Base-by-base conservation (phyloP, 2,113 vertebrate species). In the Psilopogon haemacephalus region DNA sequence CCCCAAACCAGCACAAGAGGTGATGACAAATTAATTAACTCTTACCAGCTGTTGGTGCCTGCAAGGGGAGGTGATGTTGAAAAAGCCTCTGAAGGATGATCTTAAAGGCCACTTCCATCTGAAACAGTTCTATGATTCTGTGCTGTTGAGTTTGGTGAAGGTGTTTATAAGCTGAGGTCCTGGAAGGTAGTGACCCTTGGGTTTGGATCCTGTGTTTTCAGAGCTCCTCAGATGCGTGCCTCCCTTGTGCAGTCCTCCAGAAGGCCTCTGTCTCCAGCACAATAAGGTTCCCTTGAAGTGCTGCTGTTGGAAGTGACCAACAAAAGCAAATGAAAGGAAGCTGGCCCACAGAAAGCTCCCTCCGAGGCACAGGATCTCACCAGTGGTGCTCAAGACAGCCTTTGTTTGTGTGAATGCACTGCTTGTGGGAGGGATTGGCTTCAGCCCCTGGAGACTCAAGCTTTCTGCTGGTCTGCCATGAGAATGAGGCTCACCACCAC, bases 271-370 rank as follows among this genome's bases (percentile, higher is more conserved):
- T 69, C 78, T 90, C 74, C 87, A 77, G 89, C 87, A 91, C 82
- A 91, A 44, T 74, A 23, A 37, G 85, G 87, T 74, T 89, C 94
- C 64, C 82, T 89, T 93, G 74, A 56, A 92, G 89, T 80, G 75
- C 74, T 95, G 84, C 86, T 85, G 50, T 73, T 96, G 64, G 82
- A 87, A 95, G 56, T 64, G n/a, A 76, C 65, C 89, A 64, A 68
- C 78, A 89, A 89, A 91, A 83, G 87, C 28, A 48, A 84, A 88
- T 67, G 33, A 89, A 62, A 92, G 86, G 86, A 93, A 87, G 52
- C 72, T 87, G 0, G 0, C 60, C 42, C 38, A 5, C 38, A 63
- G 65, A 90, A 78, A 68, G 38, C 88, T 88, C 56, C 33, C 76
- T 95, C 65, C 35, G 26, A 93, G 88, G 84, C 76, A 81, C 63